Evolutionary conservation across 2,113 vertebrate species (phyloP), one percentile per base, ranked within the genome.

Genomic region (Lucifuga dentata): DNA sequence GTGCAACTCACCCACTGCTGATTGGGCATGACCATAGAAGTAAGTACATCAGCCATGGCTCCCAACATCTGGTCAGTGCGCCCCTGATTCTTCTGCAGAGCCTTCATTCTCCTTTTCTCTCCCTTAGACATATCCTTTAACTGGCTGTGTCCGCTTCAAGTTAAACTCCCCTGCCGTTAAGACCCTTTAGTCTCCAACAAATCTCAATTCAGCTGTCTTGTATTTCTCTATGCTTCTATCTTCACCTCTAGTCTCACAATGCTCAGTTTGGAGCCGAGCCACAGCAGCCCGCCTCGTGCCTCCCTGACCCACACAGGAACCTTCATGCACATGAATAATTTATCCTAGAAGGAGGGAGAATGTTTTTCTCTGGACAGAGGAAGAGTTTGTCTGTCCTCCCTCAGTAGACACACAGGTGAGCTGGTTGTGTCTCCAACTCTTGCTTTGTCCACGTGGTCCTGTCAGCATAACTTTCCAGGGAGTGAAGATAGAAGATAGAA

Each of bases 61-160:
- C 94, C 94, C 62, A 95, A 87, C 87, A 95, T 94, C 87, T 94
- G 92, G 86, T 95, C 92, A 8, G 93, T 94, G 45, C 91, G 91
- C 29, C 92, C 94, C 73, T 86, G 90, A 68, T 90, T 93, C 85
- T 90, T 93, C 73, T 90, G 92, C 0, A 93, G 84, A 59, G 92
- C 87, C 77, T 95, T 95, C 94, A 95, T 95, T 61, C 39, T 89
- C 17, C 45, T n/a, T 20, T 19, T 57, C n/a, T 0, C n/a, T 43
- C 44, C 57, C 9, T 62, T 5, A 29, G 15, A 40, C 17, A 43
- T 9, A 5, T 12, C 17, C 20, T 48, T 11, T 44, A 13, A 10
- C 11, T 15, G 26, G 8, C 50, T 11, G 5, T 26, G 35, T 55
- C 56, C 26, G 17, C 38, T 49, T 71, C 20, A 52, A 23, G 41